Evolutionary conservation across 2,888 invertebrate genomes (phyloP).

Genomic region (Calameuta idolon): DNA sequence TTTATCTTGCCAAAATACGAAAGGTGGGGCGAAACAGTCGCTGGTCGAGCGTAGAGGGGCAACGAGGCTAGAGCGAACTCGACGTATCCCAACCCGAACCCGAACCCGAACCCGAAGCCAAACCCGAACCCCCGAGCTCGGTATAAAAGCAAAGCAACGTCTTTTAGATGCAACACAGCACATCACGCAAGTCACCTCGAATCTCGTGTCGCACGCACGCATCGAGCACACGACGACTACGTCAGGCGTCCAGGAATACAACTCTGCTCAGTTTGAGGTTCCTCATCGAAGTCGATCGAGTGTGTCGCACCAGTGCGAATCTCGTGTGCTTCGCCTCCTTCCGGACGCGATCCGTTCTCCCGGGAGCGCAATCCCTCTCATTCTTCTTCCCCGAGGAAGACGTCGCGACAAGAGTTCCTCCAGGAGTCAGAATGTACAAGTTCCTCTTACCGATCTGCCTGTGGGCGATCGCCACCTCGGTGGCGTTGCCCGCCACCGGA

Average conservation of each 20-base stretch:
- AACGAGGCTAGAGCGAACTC: constrained; percentile 42
- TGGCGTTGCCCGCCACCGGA: constrained; percentile 79
- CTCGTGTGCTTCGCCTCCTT: too few species aligned
- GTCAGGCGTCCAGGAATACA: too few species aligned
- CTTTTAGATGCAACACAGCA: constrained; percentile 66
- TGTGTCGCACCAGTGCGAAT: too few species aligned
- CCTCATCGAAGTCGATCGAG: too few species aligned
- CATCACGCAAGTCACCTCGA: constrained; percentile 63
- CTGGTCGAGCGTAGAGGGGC: constrained; percentile 15
- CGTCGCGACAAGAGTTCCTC: too few species aligned
- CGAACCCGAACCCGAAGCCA: constrained; percentile 21
- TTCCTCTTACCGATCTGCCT: constrained; percentile 42
- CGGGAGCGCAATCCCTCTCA: too few species aligned
- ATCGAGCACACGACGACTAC: too few species aligned
- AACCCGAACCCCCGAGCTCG: constrained; percentile 46
- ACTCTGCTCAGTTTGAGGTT: too few species aligned
- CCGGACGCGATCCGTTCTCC: too few species aligned
- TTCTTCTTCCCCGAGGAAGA: too few species aligned
- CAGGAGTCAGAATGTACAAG: constrained; percentile 31
- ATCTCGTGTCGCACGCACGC: constrained; percentile 38
- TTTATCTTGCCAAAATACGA: constrained; percentile 25
- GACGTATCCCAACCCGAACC: constrained; percentile 37
- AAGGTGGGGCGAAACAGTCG: constrained; percentile 22
- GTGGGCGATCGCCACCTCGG: constrained; percentile 69
- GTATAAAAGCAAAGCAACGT: constrained; percentile 67